Conservation (phyloP, 1,140 invertebrate species). For the Papilio xuthus region DNA sequence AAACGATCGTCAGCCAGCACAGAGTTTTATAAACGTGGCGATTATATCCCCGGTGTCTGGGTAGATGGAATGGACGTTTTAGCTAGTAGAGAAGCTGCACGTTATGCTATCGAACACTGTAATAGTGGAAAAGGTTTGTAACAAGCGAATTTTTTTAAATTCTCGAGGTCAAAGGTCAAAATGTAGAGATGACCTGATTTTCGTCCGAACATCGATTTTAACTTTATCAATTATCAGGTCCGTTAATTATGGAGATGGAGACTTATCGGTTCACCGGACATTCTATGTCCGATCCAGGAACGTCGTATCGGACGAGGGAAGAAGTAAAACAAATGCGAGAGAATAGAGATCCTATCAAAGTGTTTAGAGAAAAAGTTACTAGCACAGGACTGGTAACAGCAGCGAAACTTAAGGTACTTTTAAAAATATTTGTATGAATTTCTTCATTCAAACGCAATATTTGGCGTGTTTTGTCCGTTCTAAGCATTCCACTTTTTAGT, state of each 20-base stretch:
- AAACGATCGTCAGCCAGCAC: conserved; percentile 93
- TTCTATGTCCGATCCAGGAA: conserved; percentile 91
- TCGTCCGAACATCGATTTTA: neutral
- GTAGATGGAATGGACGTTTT: conserved; percentile 99
- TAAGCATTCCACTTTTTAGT: too few species aligned
- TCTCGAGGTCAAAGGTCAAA: too few species aligned
- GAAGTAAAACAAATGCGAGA: conserved; percentile 95
- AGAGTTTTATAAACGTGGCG: conserved; percentile 96
- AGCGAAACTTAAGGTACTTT: conserved; percentile 83
- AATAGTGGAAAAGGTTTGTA: conserved; percentile 88
- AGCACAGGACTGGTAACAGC: conserved; percentile 77
- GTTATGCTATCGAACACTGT: conserved; percentile 91
- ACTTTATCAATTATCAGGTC: conserved; percentile 83
- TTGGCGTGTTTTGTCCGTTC: too few species aligned
- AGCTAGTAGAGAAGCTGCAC: conserved; percentile 93
- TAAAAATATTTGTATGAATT: too few species aligned
- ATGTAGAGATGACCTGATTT: neutral
- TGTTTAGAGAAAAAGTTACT: conserved; percentile 87
- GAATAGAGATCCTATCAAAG: conserved; percentile 93
- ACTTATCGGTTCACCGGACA: conserved; percentile 90
- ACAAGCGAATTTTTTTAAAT: too few species aligned
- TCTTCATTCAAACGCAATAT: too few species aligned
- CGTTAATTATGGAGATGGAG: conserved; percentile 93
- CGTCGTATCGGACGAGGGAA: conserved; percentile 90
- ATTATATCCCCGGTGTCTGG: conserved; percentile 95